Conservation (phyloP, 1,140 invertebrate genomes). For the Saccostrea glomerata region DNA sequence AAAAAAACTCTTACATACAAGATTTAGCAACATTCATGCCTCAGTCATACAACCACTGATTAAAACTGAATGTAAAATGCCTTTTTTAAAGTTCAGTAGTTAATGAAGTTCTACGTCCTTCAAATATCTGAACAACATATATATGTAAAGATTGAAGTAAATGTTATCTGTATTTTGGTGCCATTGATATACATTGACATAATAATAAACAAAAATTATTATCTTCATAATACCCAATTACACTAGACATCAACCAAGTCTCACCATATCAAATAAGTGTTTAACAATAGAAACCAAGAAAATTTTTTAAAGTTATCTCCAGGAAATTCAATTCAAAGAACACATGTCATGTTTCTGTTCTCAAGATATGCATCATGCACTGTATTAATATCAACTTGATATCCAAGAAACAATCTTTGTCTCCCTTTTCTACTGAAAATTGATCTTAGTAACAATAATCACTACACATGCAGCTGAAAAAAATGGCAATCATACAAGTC, state of each 20-base stretch:
- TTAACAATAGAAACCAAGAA: not conserved
- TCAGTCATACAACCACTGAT: conserved; percentile 15
- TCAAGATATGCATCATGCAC: not conserved
- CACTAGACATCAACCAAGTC: not conserved
- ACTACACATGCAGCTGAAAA: conserved; percentile 13
- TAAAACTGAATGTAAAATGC: conserved; percentile 26
- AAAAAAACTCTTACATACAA: not conserved
- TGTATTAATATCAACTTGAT: conserved; percentile 5
- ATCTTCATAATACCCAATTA: conserved; percentile 2
- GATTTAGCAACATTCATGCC: not conserved
- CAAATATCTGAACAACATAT: not conserved
- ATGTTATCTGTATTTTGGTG: not conserved
- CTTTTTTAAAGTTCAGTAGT: not conserved
- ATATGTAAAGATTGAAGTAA: not conserved
- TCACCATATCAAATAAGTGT: not conserved
- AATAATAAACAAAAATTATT: not conserved
- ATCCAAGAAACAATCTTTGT: not conserved
- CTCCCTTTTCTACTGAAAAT: not conserved
- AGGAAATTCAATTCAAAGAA: conserved; percentile 13
- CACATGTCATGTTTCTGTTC: not conserved
- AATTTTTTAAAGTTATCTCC: not conserved
- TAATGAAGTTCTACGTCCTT: not conserved
- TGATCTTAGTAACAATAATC: conserved; percentile 4
- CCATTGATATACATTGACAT: not conserved
- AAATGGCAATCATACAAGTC: not conserved